Evolutionary conservation across 2,113 vertebrate genomes (phyloP), one percentile per base, ranked within the genome.

Genomic region (Chionodraco myersi): DNA sequence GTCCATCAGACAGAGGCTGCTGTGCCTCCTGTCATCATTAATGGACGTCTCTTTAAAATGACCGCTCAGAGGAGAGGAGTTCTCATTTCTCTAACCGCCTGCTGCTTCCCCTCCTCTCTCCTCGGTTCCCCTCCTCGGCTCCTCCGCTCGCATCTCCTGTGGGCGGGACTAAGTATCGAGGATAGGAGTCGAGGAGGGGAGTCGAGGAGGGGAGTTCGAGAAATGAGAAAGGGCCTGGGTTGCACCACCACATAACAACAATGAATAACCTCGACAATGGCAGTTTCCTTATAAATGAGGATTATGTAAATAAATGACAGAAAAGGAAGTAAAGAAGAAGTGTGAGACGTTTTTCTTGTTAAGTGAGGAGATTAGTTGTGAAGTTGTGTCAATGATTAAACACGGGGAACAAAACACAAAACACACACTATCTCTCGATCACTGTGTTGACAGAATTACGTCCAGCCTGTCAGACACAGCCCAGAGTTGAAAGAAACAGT

Each of bases 361-460:
- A 4, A 3, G 13, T 52, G 70, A 76, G 14, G 30, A 41, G 30
- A 76, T 71, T 30, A 52, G 54, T 65, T 10, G 9, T 6, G 18
- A n/a, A 74, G 41, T 36, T 69, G 49, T n/a, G 41, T 70, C 21
- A 10, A 14, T 2, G 36, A 21, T 59, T 41, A 16, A 41, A 73
- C 47, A 13, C 16, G 7, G 6, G 14, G 47, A 80, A 79, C 5
- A 71, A 53, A 60, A n/a, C 36, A n/a, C n/a, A n/a, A n/a, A n/a
- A n/a, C n/a, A n/a, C n/a, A n/a, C n/a, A n/a, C n/a, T n/a, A 57
- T 69, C 30, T 52, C 3, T 45, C 57, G 62, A 70, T 81, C 53
- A n/a, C 16, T 72, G 57, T 72, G 61, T 4, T 72, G 62, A 76
- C 14, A 3, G 26, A 65, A 60, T 66, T 2, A 72, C 60, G 48